phyloP scores from a whole-genome alignment of 2,888 invertebrate species.

The Vesta saturnalis region DNA sequence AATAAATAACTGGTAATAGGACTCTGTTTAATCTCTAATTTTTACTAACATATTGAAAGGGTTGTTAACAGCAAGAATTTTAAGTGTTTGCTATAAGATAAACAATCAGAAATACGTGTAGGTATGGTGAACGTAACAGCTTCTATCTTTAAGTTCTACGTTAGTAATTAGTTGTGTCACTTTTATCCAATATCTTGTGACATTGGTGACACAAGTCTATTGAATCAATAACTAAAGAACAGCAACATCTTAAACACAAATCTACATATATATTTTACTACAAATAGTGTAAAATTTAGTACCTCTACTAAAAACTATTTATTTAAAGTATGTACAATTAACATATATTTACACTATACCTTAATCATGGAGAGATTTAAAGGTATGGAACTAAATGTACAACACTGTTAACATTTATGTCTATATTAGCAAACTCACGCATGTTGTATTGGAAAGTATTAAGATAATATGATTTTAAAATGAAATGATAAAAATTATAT shows the following conservation, averaged over 20 bases:
- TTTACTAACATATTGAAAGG: background rate
- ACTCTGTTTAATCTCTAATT: background rate
- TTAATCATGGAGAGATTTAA: background rate
- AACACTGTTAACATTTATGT: background rate
- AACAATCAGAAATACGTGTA: no score
- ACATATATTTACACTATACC: conserved; percentile 8
- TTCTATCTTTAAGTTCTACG: background rate
- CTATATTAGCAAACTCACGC: background rate
- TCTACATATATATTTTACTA: no score
- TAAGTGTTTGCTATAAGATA: background rate
- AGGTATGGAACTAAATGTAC: background rate
- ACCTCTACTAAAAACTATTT: conserved; percentile 2
- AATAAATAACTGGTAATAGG: background rate
- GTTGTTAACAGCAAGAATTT: background rate
- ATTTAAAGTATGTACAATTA: conserved; percentile 6
- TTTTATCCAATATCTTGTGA: background rate
- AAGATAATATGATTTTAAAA: no score
- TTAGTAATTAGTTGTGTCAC: background rate
- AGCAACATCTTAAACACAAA: background rate
- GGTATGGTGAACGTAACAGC: background rate
- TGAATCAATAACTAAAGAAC: background rate
- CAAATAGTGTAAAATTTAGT: background rate
- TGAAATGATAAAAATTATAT: no score
- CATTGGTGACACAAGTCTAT: conserved; percentile 1
- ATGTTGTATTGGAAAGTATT: no score